These are phyloP conservation scores for Lepidochrysops patricia DNA, from an alignment of 2,888 invertebrate species.

Conservation along the genomic window DNA sequence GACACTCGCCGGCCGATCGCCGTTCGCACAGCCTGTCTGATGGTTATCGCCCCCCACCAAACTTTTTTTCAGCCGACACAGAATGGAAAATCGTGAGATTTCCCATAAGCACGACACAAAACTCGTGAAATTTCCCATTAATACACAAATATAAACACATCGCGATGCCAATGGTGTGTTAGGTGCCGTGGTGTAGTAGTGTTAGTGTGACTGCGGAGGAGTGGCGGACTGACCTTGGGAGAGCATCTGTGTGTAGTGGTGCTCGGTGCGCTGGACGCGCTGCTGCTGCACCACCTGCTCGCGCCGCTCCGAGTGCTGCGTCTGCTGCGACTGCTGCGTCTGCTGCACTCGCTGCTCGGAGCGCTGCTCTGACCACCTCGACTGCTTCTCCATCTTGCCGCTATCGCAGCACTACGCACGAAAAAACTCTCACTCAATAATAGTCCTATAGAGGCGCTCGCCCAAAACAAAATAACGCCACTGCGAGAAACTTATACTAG, in stretches of 20 bases:
- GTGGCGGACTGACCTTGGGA: constrained; percentile 77
- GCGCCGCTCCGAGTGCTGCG: constrained; percentile 47
- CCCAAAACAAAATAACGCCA: constrained; percentile 56
- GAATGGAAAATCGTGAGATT: background rate
- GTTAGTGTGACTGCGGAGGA: background rate
- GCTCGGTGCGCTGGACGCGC: constrained; percentile 76
- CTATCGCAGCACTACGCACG: constrained; percentile 61
- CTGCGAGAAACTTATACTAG: constrained; percentile 67
- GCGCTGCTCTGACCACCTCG: constrained; percentile 67
- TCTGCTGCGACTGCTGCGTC: constrained; percentile 62
- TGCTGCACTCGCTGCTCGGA: constrained; percentile 52
- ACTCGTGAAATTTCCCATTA: no score
- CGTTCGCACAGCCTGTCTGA: constrained; percentile 26
- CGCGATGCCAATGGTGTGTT: constrained; percentile 25
- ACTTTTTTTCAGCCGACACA: constrained; percentile 15
- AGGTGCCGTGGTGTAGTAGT: background rate
- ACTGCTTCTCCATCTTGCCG: constrained; percentile 85
- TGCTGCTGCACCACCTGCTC: constrained; percentile 70
- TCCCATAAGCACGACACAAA: background rate
- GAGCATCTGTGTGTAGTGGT: constrained; percentile 86
- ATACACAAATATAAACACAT: constrained; percentile 13
- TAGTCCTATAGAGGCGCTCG: constrained; percentile 58
- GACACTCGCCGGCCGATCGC: constrained; percentile 45
- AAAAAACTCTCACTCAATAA: constrained; percentile 67
- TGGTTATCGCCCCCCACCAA: constrained; percentile 26